phyloP scores from a whole-genome alignment of 2,113 vertebrate genomes.

The Collichthys lucidus region DNA sequence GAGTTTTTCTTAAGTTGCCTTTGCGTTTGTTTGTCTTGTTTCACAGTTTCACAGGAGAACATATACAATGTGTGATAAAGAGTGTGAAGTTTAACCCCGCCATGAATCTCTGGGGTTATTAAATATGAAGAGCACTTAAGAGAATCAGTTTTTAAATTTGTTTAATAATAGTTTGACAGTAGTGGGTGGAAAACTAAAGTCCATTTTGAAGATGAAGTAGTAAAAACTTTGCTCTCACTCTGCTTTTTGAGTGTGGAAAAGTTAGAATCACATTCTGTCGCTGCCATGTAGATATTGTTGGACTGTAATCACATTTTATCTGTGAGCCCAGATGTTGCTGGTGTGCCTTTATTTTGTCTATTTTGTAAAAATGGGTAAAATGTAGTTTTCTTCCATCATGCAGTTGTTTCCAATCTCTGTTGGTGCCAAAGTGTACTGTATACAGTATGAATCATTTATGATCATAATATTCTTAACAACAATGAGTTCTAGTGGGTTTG shows the following conservation, averaged over 20 bases:
- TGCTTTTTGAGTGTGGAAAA: constrained; percentile 19
- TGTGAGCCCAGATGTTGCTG: constrained; percentile 47
- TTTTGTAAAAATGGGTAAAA: constrained; percentile 12
- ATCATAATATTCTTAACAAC: constrained; percentile 18
- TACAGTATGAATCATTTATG: constrained; percentile 24
- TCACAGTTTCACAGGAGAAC: constrained; percentile 6
- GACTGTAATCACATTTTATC: constrained; percentile 36
- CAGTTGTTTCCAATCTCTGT: constrained; percentile 16
- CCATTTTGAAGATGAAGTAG: constrained; percentile 1
- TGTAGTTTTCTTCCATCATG: constrained; percentile 4
- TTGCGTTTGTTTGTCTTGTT: constrained; percentile 8
- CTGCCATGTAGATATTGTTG: constrained; percentile 40
- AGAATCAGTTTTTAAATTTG: constrained; percentile 1
- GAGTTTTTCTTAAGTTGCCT: constrained; percentile 1
- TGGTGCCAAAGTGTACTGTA: constrained; percentile 56
- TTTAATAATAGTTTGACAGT: constrained; percentile 17
- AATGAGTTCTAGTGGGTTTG: constrained; percentile 23
- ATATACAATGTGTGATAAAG: background rate
- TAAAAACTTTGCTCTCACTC: constrained; percentile 20
- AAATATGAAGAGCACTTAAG: constrained; percentile 48
- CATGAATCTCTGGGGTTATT: constrained; percentile 26
- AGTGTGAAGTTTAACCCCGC: constrained; percentile 7
- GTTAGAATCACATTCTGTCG: constrained; percentile 12
- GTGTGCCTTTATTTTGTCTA: constrained; percentile 61
- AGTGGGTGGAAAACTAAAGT: background rate